Percentiles rank a stretch among this genome's conserved stretches.
These are phyloP conservation scores for Myripristis murdjan DNA, from an alignment of 2,797 vertebrate genomes.

Conservation along the genomic window DNA sequence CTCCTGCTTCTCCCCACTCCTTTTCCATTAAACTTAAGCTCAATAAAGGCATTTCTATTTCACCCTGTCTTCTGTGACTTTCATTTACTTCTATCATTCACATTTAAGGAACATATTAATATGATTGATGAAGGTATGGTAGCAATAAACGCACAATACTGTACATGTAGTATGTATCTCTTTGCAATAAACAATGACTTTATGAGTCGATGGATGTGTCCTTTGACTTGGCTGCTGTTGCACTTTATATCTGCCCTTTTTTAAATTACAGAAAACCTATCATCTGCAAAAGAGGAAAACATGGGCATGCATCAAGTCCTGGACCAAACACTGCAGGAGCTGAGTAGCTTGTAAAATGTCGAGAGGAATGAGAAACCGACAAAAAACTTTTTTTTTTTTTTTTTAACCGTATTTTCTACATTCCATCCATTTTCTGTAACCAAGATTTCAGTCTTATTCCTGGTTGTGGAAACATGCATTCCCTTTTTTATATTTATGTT, in stretches of 20 bases:
- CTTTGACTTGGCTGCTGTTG: conserved; percentile 14
- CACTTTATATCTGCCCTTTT: conserved; percentile 40
- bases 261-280: conserved; percentile 87
- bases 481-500: conserved; percentile 81
- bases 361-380: conserved; percentile 49
- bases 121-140: no score
- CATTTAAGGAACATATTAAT: no score
- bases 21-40: conserved; percentile 62
- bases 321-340: conserved; percentile 95
- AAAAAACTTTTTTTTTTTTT: no score
- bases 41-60: conserved; percentile 76
- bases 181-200: background rate
- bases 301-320: conserved; percentile 91
- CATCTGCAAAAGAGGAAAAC: conserved; percentile 91
- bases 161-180: no score
- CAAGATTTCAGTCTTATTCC: conserved; percentile 41
- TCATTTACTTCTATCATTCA: conserved; percentile 33
- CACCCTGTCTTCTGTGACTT: conserved; percentile 45
- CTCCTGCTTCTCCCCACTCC: conserved; percentile 35
- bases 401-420: conserved; percentile 66
- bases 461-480: conserved; percentile 62
- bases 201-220: background rate
- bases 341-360: conserved; percentile 90
- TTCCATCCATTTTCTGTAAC: conserved; percentile 66
- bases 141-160: no score